A percentile compares a stretch with the other conserved stretches of the same genome.
Conservation (phyloP, 2,888 invertebrate genomes). For the Lasioglossum pauxillum region DNA sequence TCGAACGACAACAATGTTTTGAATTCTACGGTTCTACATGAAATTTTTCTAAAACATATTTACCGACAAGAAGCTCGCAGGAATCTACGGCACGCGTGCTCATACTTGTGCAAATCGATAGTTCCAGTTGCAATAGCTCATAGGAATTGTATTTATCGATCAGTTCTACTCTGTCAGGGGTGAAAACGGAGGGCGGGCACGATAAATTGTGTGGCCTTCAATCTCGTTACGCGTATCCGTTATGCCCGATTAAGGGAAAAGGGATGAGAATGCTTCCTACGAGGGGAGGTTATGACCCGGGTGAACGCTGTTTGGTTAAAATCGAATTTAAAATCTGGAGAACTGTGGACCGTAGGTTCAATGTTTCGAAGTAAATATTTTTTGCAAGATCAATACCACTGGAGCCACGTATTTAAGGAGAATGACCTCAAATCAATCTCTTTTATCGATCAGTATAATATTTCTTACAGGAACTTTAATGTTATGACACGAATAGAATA, state of each 20-base stretch:
- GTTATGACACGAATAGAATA: neutral
- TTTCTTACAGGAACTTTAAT: neutral
- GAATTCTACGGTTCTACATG: too few relatives aligned
- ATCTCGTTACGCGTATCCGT: conserved; percentile 13
- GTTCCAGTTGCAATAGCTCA: conserved; percentile 11
- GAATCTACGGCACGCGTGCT: neutral
- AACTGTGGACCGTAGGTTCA: neutral
- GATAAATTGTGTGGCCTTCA: conserved; percentile 9
- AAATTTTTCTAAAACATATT: neutral
- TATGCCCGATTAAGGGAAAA: conserved; percentile 16
- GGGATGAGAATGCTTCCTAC: conserved; percentile 5
- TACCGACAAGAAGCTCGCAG: neutral
- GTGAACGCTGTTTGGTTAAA: neutral
- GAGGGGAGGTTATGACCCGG: neutral
- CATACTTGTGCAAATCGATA: neutral
- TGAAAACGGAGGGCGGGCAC: conserved; percentile 18
- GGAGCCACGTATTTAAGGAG: neutral
- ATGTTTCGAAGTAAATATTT: neutral
- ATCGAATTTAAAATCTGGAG: neutral
- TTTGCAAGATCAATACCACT: neutral
- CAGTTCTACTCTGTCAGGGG: conserved; percentile 9
- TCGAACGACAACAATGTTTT: neutral
- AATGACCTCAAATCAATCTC: neutral
- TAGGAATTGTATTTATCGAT: conserved; percentile 24
- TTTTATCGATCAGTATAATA: neutral